Evolutionary conservation across 2,888 invertebrate species (phyloP).

Genomic region (Macroteleia sp.): DNA sequence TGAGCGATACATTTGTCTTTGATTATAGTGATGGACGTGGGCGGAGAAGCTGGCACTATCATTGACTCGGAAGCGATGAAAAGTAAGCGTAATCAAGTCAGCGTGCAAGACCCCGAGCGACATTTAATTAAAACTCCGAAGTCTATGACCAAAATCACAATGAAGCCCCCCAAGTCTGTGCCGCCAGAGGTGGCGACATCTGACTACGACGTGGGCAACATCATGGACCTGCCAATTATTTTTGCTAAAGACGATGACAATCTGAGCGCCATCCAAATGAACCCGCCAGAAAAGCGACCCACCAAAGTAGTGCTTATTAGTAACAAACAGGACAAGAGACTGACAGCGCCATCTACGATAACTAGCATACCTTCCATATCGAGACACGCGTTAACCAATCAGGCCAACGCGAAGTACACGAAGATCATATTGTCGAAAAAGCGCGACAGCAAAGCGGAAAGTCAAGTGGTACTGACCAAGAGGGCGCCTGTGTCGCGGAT

Average conservation of each 20-base stretch:
- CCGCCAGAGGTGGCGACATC: constrained; percentile 27
- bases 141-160: constrained; percentile 76
- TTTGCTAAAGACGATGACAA: constrained; percentile 87
- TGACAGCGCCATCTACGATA: constrained; percentile 65
- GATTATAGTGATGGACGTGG: constrained; percentile 30
- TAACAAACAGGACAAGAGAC: constrained; percentile 75
- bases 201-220: constrained; percentile 84
- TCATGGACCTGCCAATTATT: constrained; percentile 88
- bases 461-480: constrained; percentile 75
- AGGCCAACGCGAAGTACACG: constrained; percentile 83
- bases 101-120: constrained; percentile 49
- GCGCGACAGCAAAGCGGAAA: constrained; percentile 69
- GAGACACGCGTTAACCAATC: constrained; percentile 62
- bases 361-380: constrained; percentile 63
- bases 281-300: constrained; percentile 58
- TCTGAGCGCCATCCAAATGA: constrained; percentile 71
- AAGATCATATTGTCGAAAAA: constrained; percentile 85
- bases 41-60: constrained; percentile 18
- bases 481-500: constrained; percentile 65
- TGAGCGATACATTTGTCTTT: constrained; percentile 25
- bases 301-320: constrained; percentile 80
- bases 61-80: constrained; percentile 51
- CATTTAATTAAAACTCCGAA: constrained; percentile 69
- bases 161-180: constrained; percentile 70
- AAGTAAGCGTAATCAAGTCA: constrained; percentile 42